A percentile compares a stretch with the other conserved stretches of the same genome.
Evolutionary conservation across 2,888 invertebrate species (phyloP).

Genomic region (Ceraclea dissimilis): DNA sequence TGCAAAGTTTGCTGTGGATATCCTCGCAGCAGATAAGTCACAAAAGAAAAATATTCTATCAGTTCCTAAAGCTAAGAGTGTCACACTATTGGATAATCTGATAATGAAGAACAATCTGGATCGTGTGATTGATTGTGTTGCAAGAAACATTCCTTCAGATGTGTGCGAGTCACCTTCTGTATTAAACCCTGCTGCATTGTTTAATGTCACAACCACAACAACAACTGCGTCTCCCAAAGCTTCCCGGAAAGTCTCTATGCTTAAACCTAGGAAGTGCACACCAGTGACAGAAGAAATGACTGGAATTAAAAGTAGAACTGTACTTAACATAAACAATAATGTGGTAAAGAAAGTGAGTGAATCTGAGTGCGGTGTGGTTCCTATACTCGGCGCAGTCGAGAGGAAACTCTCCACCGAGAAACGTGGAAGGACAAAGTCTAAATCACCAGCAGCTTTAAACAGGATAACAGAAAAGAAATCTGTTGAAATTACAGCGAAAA

Average conservation of each 20-base stretch:
- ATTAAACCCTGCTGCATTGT: conserved; percentile 30
- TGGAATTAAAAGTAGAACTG: conserved; percentile 27
- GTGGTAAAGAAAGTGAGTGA: conserved; percentile 37
- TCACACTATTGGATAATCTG: conserved; percentile 47
- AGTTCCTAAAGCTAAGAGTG: conserved; percentile 41
- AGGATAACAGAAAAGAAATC: conserved; percentile 36
- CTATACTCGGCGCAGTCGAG: conserved; percentile 39
- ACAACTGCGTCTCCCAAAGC: conserved; percentile 22
- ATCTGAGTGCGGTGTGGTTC: conserved; percentile 10
- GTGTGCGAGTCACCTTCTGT: conserved; percentile 26
- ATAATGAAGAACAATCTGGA: conserved; percentile 53
- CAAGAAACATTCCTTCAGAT: conserved; percentile 31
- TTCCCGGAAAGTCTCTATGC: conserved; percentile 12
- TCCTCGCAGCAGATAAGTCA: conserved; percentile 30
- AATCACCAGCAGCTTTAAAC: conserved; percentile 37
- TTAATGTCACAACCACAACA: conserved; percentile 27
- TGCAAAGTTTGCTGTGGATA: conserved; percentile 28
- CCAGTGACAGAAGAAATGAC: conserved; percentile 20
- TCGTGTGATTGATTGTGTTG: conserved; percentile 39
- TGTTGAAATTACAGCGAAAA: conserved; percentile 37
- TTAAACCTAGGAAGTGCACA: conserved; percentile 32
- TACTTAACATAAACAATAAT: conserved; percentile 45
- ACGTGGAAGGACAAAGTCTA: conserved; percentile 32
- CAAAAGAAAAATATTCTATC: conserved; percentile 16
- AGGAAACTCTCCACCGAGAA: conserved; percentile 42